A percentile compares a stretch with the other conserved stretches of the same genome.
Conservation (phyloP, 2,797 vertebrate genomes). For the Vipera ursinii region DNA sequence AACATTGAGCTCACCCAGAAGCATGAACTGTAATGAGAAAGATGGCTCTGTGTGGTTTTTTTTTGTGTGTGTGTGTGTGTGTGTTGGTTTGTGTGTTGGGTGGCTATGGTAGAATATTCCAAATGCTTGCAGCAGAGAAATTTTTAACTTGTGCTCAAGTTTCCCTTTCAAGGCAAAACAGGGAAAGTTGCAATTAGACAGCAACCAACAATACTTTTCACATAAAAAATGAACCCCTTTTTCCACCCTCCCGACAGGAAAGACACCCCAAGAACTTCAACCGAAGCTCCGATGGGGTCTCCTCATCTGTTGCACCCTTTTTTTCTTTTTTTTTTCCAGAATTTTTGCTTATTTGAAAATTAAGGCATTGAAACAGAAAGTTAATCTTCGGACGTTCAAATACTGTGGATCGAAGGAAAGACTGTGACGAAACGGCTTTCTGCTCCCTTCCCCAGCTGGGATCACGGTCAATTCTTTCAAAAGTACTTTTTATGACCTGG, state of each 20-base stretch:
- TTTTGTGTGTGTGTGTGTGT: background rate
- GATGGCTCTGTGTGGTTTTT: background rate
- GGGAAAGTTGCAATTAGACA: constrained; percentile 62
- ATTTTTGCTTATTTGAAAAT: constrained; percentile 69
- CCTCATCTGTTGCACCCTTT: constrained; percentile 44
- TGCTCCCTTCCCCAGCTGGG: constrained; percentile 34
- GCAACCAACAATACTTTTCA: constrained; percentile 60
- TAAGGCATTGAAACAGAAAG: constrained; percentile 80
- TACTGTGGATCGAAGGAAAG: constrained; percentile 92
- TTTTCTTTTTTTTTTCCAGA: constrained; percentile 68
- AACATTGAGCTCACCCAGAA: constrained; percentile 76
- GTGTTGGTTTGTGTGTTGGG: constrained; percentile 1
- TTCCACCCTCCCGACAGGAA: constrained; percentile 64
- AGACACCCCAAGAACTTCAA: constrained; percentile 56
- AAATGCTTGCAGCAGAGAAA: constrained; percentile 89
- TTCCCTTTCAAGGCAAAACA: constrained; percentile 73
- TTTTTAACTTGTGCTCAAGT: constrained; percentile 90
- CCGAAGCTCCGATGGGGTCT: constrained; percentile 48
- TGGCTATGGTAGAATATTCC: constrained; percentile 58
- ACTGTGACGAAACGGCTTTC: constrained; percentile 69
- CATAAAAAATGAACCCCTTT: constrained; percentile 61
- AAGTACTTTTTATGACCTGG: constrained; percentile 35
- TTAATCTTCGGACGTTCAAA: constrained; percentile 70
- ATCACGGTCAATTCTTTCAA: constrained; percentile 37
- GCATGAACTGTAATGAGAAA: constrained; percentile 85